A percentile compares a stretch with the other conserved stretches of the same genome.
Evolutionary conservation across 2,797 vertebrate genomes (phyloP).

Genomic region (Crotalus adamanteus): DNA sequence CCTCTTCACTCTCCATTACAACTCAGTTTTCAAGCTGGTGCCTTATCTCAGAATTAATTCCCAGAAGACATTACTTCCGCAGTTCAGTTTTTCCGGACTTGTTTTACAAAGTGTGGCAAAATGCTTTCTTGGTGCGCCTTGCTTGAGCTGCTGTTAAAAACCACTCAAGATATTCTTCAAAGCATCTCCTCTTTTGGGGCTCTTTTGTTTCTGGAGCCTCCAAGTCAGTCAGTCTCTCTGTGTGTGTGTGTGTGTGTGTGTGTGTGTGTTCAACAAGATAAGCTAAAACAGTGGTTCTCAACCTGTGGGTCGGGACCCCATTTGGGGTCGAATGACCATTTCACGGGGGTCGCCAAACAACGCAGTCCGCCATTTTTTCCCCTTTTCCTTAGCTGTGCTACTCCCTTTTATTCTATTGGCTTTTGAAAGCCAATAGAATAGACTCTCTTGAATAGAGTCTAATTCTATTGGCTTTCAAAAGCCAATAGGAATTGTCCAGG

Average conservation of each 20-base stretch:
- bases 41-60: constrained; percentile 65
- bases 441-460: too few species aligned
- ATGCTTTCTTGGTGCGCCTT: accelerated
- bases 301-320: too few species aligned
- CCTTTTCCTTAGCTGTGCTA: too few species aligned
- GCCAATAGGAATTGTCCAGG: too few species aligned
- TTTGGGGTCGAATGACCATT: too few species aligned
- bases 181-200: background rate
- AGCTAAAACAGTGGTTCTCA: background rate
- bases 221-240: background rate
- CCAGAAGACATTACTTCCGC: constrained; percentile 60
- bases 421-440: too few species aligned
- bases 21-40: constrained; percentile 46
- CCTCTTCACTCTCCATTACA: constrained; percentile 59
- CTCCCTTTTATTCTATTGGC: too few species aligned
- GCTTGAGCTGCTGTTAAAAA: background rate
- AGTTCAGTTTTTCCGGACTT: accelerated
- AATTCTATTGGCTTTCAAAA: too few species aligned
- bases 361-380: too few species aligned
- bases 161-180: background rate
- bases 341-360: too few species aligned
- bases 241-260: background rate
- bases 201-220: background rate
- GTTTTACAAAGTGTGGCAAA: accelerated
- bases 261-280: background rate